Evolutionary conservation across 2,888 invertebrate genomes (phyloP).

Genomic region (Phragmatobia fuliginosa): DNA sequence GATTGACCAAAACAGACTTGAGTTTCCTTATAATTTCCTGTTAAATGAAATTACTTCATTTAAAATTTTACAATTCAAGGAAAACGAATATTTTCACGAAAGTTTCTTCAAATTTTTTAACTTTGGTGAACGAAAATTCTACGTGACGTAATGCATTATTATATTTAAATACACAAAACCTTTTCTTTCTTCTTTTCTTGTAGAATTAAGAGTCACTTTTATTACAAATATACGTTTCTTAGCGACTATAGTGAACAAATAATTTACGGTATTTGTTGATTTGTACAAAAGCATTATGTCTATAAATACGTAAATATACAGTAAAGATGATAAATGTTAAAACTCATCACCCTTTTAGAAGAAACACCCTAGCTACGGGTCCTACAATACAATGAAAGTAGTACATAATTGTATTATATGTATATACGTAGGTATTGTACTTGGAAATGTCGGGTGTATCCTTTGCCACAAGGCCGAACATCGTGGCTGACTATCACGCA

Average conservation of each 20-base stretch:
- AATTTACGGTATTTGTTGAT: background rate
- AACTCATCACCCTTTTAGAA: conserved; percentile 13
- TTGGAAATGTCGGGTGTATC: conserved; percentile 62
- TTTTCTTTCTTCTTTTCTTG: no score
- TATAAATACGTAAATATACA: background rate
- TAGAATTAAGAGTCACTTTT: no score
- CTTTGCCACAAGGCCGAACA: conserved; percentile 59
- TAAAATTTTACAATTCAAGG: no score
- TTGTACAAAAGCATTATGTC: background rate
- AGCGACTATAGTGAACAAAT: background rate
- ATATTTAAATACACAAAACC: no score
- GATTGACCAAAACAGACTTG: background rate
- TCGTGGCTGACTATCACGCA: conserved; percentile 39
- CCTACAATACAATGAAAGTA: conserved; percentile 22
- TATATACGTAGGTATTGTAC: conserved; percentile 15
- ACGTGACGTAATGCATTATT: no score
- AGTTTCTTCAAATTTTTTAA: no score
- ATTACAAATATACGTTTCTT: no score
- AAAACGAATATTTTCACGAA: no score
- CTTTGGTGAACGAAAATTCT: no score
- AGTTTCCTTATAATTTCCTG: no score
- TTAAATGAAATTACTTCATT: no score
- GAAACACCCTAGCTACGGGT: conserved; percentile 4
- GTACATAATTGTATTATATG: conserved; percentile 8
- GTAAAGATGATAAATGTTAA: conserved; percentile 8